Percentiles rank a stretch among this genome's conserved stretches.
Evolutionary conservation across 2,113 vertebrate species (phyloP).

Genomic region (Mugil cephalus): DNA sequence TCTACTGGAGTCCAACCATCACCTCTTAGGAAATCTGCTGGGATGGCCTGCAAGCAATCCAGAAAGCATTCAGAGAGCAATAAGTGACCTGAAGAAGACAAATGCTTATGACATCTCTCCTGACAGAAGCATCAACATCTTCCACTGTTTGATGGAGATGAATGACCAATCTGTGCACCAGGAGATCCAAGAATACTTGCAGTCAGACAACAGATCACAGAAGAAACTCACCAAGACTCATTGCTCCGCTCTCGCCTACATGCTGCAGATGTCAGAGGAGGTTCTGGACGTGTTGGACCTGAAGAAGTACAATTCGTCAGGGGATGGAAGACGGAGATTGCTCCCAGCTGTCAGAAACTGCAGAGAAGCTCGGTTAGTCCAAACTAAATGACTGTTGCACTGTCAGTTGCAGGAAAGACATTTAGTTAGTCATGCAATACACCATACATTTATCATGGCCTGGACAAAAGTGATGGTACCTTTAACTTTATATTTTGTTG

Average conservation of each 20-base stretch:
- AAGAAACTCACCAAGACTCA: conserved; percentile 28
- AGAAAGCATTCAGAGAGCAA: conserved; percentile 21
- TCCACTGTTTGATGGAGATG: conserved; percentile 42
- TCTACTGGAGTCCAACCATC: conserved; percentile 27
- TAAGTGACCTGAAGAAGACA: neutral
- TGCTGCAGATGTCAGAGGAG: conserved; percentile 44
- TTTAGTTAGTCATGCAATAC: too few species aligned
- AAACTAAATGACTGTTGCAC: neutral
- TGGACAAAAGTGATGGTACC: too few species aligned
- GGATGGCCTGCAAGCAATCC: neutral
- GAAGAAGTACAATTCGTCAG: conserved; percentile 34
- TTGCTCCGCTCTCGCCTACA: conserved; percentile 45
- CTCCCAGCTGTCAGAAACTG: conserved; percentile 46
- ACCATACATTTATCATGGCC: too few species aligned
- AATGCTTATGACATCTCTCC: conserved; percentile 1
- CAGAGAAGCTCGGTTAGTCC: conserved; percentile 26
- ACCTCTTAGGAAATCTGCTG: conserved; percentile 18
- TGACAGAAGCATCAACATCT: conserved; percentile 38
- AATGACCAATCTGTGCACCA: conserved; percentile 32
- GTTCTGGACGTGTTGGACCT: conserved; percentile 27
- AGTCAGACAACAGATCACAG: conserved; percentile 11
- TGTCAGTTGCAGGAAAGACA: too few species aligned
- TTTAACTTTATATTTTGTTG: too few species aligned
- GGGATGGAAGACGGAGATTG: conserved; percentile 24
- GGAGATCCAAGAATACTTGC: conserved; percentile 39